Percentiles rank a stretch among this genome's conserved stretches.
Conservation (phyloP, 2,888 invertebrate genomes). For the Leptarthrus brevirostris region DNA sequence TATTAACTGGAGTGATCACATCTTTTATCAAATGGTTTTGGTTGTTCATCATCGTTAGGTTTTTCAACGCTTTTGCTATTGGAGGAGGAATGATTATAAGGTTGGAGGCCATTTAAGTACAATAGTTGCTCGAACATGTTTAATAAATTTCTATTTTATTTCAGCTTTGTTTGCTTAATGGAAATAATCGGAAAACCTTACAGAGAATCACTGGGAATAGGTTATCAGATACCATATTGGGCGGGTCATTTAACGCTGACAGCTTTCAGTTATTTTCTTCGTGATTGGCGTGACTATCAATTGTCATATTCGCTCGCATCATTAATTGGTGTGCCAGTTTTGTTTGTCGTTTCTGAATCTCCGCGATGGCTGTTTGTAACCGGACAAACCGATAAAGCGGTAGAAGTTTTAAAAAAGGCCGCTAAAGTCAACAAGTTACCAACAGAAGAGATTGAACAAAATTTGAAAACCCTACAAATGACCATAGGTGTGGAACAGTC, state of each 20-base stretch:
- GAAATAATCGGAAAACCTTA: slow-evolving; percentile 71
- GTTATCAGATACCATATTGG: slow-evolving; percentile 76
- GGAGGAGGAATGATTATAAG: neutral
- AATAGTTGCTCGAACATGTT: no score
- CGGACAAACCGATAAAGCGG: slow-evolving; percentile 61
- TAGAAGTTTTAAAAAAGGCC: slow-evolving; percentile 31
- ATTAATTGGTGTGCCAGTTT: slow-evolving; percentile 75
- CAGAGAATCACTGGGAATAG: slow-evolving; percentile 66
- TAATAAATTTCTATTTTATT: no score
- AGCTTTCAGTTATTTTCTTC: slow-evolving; percentile 72
- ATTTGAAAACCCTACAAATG: neutral
- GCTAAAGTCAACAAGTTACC: slow-evolving; percentile 12
- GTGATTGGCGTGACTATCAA: slow-evolving; percentile 77
- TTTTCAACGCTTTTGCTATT: neutral
- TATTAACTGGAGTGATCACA: neutral
- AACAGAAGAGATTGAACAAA: slow-evolving; percentile 46
- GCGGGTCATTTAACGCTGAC: slow-evolving; percentile 73
- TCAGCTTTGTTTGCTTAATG: slow-evolving; percentile 74
- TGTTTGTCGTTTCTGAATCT: slow-evolving; percentile 57
- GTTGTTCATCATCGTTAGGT: neutral
- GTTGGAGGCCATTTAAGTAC: neutral
- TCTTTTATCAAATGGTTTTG: neutral
- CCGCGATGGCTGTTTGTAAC: slow-evolving; percentile 66
- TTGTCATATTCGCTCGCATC: slow-evolving; percentile 85
- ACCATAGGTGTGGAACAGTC: neutral